Evolutionary conservation across 2,797 vertebrate genomes (phyloP).

Genomic region (Lophius americanus): DNA sequence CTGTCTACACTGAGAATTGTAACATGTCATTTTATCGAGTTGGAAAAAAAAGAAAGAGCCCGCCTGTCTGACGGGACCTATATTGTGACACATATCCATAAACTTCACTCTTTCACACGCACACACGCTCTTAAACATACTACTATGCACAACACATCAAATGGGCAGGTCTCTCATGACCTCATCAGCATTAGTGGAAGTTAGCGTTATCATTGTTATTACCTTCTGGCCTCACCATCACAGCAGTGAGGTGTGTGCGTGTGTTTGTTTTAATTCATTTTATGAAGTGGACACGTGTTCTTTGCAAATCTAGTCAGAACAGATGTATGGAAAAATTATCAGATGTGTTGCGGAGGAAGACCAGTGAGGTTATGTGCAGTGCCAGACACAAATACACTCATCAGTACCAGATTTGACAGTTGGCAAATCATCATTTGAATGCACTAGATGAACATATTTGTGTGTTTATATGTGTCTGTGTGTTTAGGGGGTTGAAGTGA

Average conservation of each 20-base stretch:
- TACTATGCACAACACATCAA: background rate
- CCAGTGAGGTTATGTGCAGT: background rate
- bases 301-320: background rate
- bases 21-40: constrained; percentile 63
- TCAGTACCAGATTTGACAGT: constrained; percentile 1
- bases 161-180: constrained; percentile 27
- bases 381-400: constrained; percentile 8
- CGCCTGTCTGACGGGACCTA: constrained; percentile 31
- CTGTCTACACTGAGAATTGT: constrained; percentile 62
- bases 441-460: constrained; percentile 8
- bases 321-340: background rate
- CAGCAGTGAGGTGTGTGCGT: constrained; percentile 9
- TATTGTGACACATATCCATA: constrained; percentile 9
- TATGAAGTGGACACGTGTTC: background rate
- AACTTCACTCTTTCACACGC: constrained; percentile 1
- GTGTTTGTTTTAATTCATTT: too few relatives aligned
- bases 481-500: constrained; percentile 27
- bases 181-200: constrained; percentile 34
- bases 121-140: constrained; percentile 11
- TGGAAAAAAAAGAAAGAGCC: constrained; percentile 50
- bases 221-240: background rate
- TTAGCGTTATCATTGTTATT: constrained; percentile 19
- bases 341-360: constrained; percentile 6
- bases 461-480: constrained; percentile 5
- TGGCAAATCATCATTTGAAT: constrained; percentile 16